Evolutionary conservation across 1,140 invertebrate genomes (phyloP), one percentile per base, ranked within the genome.

Genomic region (Mesaphorura yosii): DNA sequence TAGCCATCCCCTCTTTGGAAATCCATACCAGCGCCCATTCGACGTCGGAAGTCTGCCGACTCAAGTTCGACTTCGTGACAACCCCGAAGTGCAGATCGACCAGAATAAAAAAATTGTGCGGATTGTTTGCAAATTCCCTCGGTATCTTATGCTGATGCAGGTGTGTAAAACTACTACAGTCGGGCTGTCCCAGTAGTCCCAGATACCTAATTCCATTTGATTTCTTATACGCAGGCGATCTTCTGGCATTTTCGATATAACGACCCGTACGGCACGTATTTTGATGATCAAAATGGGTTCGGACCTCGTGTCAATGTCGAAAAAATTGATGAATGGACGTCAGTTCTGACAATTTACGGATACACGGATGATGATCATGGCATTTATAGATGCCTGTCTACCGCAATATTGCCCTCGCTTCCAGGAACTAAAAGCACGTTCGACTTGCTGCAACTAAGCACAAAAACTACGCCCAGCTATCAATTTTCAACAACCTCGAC

Each of bases 91-190:
- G 15, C 19, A 54, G 31, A 40, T 57, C 2, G 48, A 25, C 4
- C 3, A 57, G 3, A 34, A 7, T 12, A 55, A 44, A 48, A 46
- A 48, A 26, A 41, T 34, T 56, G 57, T 52, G 17, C 48, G 51
- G 20, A 59, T 62, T 19, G 57, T 50, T 14, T 62, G 60, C 29
- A 54, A 62, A 52, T 62, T 62, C 38, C 57, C 58, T 10, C 39
- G 49, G 27, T 59, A 54, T 42, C 25, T 62, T 0, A 41, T 62
- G n/a, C 25, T 62, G 4, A 39, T 62, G 31, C 60, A 62, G 55
- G 60, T 58, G 48, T 51, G 14, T 37, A 1, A 40, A 20, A 10
- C 19, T 53, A 15, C 6, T 19, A n/a, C 5, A 52, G 10, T 28
- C 12, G 15, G n/a, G n/a, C 10, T 34, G n/a, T 34, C n/a, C 31